Evolutionary conservation across 2,797 vertebrate species (phyloP), one percentile per base, ranked within the genome.

Genomic region (Rhynchonycteris naso): DNA sequence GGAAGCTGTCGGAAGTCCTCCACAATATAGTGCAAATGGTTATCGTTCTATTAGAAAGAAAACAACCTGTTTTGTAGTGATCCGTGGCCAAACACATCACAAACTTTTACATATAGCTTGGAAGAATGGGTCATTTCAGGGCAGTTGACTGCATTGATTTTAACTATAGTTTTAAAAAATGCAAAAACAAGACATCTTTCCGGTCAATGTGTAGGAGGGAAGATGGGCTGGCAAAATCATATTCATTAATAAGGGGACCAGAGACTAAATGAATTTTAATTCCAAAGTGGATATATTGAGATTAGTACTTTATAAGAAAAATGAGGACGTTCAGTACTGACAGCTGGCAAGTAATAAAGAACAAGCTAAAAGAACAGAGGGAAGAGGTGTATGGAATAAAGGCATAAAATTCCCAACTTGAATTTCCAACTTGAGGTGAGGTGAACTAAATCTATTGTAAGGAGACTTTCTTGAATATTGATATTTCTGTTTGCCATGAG

Each of bases 241-340:
- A 2, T 28, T n/a, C 50, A n/a, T 93, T 96, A 79, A 33, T 93
- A 89, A 89, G 24, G 26, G 50, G 43, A 6, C 15, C 22, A 65
- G 35, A 88, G 38, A 92, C 28, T 74, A 85, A 84, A 79, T 88
- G 88, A 93, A 91, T 87, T 94, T 74, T 71, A 90, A 86, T 92
- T 91, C 72, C 80, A 54, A 83, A 88, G 47, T 93, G 59, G 61
- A 50, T 94, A 35, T 71, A 43, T 79, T 79, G 63, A 80, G 61
- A 66, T 11, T 21, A 56, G 15, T 35, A 59, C 69, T 93, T 96
- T 76, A 8, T 54, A 35, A 91, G 89, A 94, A 95, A 88, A 92
- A 90, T 76, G 52, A 90, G 72, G 58, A 54, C 6, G 19, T 52
- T 80, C 0, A 0, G 3, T 83, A 76, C 88, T 91, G 54, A 92